A percentile compares a stretch with the other conserved stretches of the same genome.
These are phyloP conservation scores for Lobophora halterata DNA, from an alignment of 2,888 invertebrate species.

Conservation along the genomic window DNA sequence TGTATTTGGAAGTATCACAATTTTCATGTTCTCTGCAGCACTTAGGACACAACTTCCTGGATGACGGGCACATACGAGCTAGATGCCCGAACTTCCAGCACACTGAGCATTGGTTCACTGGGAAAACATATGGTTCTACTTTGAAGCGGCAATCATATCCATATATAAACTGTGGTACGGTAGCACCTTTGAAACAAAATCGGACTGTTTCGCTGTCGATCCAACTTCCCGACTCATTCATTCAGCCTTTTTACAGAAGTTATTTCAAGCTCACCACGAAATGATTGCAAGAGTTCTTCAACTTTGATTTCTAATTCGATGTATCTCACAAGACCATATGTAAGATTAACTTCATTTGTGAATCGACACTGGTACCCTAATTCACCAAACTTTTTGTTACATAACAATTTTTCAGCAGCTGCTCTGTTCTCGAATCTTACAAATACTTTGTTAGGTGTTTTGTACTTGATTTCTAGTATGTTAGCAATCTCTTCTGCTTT, in stretches of 20 bases:
- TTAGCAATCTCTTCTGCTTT: constrained; percentile 8
- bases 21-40: not conserved
- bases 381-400: constrained; percentile 3
- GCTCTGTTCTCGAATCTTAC: constrained; percentile 15
- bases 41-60: not conserved
- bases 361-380: constrained; percentile 20
- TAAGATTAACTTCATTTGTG: constrained; percentile 15
- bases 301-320: too few species aligned
- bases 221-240: constrained; percentile 26
- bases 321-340: too few species aligned
- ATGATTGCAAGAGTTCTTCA: too few species aligned
- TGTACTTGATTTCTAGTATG: constrained; percentile 26
- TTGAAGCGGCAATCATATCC: constrained; percentile 21
- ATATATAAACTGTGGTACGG: constrained; percentile 18
- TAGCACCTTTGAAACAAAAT: constrained; percentile 24
- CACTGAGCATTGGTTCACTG: constrained; percentile 28
- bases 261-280: too few species aligned
- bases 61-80: not conserved
- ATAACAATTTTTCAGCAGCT: constrained; percentile 10
- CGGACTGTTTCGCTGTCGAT: constrained; percentile 24
- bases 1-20: not conserved
- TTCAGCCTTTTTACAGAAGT: too few species aligned
- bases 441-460: constrained; percentile 1
- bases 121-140: constrained; percentile 28
- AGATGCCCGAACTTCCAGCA: constrained; percentile 23